These are phyloP conservation scores for Callorhinus ursinus DNA, from an alignment of 2,113 vertebrate species.

Conservation along the genomic window DNA sequence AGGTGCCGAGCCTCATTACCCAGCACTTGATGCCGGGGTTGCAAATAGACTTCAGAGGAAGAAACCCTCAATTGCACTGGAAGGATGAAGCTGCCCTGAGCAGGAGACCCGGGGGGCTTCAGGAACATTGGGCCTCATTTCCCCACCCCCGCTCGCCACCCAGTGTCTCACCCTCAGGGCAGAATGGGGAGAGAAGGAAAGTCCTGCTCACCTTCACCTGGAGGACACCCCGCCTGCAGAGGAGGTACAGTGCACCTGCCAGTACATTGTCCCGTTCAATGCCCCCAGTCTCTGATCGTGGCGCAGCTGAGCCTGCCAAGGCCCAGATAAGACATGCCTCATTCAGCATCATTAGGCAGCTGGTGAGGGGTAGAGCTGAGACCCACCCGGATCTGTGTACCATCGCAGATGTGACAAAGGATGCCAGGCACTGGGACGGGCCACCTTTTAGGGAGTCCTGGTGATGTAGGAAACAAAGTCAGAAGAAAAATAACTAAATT, in stretches of 20 bases:
- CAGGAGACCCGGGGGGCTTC: fast-evolving
- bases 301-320: background rate
- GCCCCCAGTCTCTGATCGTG: fast-evolving
- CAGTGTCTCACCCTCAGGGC: background rate
- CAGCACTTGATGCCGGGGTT: background rate
- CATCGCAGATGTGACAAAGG: too few relatives aligned
- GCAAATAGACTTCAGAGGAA: conserved; percentile 66
- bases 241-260: background rate
- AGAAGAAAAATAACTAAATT: background rate
- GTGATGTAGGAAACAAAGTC: background rate
- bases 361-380: background rate
- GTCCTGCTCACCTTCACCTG: fast-evolving
- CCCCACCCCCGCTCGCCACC: too few relatives aligned
- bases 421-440: background rate
- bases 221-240: background rate
- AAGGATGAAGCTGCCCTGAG: background rate
- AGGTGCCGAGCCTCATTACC: conserved; percentile 69
- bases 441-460: too few relatives aligned
- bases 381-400: background rate
- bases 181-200: background rate
- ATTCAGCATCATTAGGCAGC: background rate
- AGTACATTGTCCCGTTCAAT: fast-evolving
- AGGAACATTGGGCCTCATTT: background rate
- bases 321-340: background rate
- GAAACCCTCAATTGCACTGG: fast-evolving